phyloP scores from a whole-genome alignment of 1,140 invertebrate genomes.

The Phortica variegata region DNA sequence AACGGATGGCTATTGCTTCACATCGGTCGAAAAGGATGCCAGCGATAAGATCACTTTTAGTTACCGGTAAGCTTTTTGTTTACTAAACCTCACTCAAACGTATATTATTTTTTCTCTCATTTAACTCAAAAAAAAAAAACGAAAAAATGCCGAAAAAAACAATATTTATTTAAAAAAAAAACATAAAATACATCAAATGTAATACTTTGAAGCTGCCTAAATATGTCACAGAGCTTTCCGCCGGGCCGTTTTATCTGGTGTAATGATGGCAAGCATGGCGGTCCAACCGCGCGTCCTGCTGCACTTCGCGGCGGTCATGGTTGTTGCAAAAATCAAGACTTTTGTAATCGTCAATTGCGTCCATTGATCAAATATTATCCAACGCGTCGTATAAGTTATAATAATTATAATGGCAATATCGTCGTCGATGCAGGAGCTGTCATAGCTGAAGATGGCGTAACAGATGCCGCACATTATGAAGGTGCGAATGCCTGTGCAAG shows the following conservation, averaged over 20 bases:
- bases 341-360: slow-evolving; percentile 63
- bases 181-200: slow-evolving; percentile 3
- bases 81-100: slow-evolving; percentile 25
- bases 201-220: slow-evolving; percentile 63
- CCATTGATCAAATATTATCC: slow-evolving; percentile 47
- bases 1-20: slow-evolving; percentile 86
- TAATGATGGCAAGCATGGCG: slow-evolving; percentile 57
- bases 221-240: slow-evolving; percentile 69
- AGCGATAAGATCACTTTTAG: slow-evolving; percentile 63
- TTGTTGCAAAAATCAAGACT: slow-evolving; percentile 66
- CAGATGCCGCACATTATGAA: slow-evolving; percentile 22
- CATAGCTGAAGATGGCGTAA: slow-evolving; percentile 9
- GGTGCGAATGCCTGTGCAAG: slow-evolving; percentile 44
- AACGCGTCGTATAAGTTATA: slow-evolving; percentile 35
- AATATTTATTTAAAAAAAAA: not conserved
- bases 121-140: not conserved
- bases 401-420: not conserved
- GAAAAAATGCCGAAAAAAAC: slow-evolving; percentile 3
- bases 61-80: slow-evolving; percentile 66
- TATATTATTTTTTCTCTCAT: slow-evolving; percentile 5
- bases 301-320: slow-evolving; percentile 36
- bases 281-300: slow-evolving; percentile 45
- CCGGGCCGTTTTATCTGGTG: slow-evolving; percentile 70
- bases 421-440: not conserved
- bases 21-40: slow-evolving; percentile 70